Percentiles rank a stretch among this genome's conserved stretches.
phyloP scores from a whole-genome alignment of 2,888 invertebrate genomes.

The Eubasilissa splendida region DNA sequence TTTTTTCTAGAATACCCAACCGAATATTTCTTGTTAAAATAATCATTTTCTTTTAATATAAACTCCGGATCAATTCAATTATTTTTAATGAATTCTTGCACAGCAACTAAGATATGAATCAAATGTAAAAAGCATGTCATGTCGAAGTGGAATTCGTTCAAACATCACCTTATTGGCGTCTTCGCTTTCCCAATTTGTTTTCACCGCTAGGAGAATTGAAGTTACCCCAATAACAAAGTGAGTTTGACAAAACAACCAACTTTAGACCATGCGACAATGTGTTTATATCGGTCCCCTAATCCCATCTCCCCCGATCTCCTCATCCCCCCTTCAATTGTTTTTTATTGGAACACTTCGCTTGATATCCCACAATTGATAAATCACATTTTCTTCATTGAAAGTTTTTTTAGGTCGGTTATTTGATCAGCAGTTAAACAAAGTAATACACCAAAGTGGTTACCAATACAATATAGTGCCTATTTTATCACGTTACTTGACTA shows the following conservation, averaged over 20 bases:
- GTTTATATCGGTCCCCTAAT: constrained; percentile 37
- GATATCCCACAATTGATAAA: constrained; percentile 9
- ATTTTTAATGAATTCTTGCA: too few species aligned
- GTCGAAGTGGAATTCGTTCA: constrained; percentile 14
- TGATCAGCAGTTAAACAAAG: too few species aligned
- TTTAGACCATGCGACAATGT: constrained; percentile 37
- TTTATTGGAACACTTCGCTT: background rate
- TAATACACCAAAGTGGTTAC: too few species aligned
- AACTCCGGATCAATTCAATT: too few species aligned
- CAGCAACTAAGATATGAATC: background rate
- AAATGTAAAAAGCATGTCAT: constrained; percentile 19
- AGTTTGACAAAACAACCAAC: constrained; percentile 36
- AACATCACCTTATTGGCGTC: constrained; percentile 41
- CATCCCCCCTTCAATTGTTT: background rate
- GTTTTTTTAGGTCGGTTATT: too few species aligned
- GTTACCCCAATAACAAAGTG: constrained; percentile 31
- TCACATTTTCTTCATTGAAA: background rate
- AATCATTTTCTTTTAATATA: too few species aligned
- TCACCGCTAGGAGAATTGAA: constrained; percentile 38
- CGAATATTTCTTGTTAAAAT: too few species aligned
- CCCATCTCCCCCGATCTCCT: constrained; percentile 5
- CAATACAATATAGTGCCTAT: too few species aligned
- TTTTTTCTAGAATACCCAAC: too few species aligned
- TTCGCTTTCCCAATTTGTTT: constrained; percentile 33
- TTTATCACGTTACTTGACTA: too few species aligned